These are phyloP conservation scores for Synanthedon tipuliformis DNA, from an alignment of 2,888 invertebrate species.

Conservation along the genomic window DNA sequence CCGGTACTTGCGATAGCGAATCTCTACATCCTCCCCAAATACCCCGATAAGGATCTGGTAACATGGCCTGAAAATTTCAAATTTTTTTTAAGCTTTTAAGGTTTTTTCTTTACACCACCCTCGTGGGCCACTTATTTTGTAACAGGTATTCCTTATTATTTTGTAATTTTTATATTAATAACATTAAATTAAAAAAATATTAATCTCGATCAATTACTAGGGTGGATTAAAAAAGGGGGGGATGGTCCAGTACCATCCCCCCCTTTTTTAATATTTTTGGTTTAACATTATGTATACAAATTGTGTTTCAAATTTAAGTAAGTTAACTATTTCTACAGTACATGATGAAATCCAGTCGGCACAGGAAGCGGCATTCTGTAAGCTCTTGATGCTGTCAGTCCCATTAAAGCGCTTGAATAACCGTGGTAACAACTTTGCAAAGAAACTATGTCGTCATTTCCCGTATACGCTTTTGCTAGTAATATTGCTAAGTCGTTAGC, in stretches of 20 bases:
- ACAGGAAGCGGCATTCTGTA: slow-evolving; percentile 83
- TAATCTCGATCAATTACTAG: no score
- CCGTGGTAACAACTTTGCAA: slow-evolving; percentile 94
- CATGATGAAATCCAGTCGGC: slow-evolving; percentile 82
- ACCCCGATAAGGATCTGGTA: slow-evolving; percentile 92
- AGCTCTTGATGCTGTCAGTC: slow-evolving; percentile 80
- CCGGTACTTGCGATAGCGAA: slow-evolving; percentile 80
- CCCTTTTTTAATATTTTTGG: no score
- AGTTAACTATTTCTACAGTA: slow-evolving; percentile 34
- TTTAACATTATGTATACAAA: background rate
- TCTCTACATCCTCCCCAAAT: slow-evolving; percentile 96
- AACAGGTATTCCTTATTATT: no score
- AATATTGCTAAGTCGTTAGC: slow-evolving; percentile 95
- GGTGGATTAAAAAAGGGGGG: no score
- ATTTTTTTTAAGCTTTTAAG: no score
- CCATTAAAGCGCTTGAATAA: slow-evolving; percentile 86
- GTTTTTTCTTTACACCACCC: no score
- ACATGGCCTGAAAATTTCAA: slow-evolving; percentile 75
- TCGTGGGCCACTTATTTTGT: no score
- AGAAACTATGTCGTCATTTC: slow-evolving; percentile 85
- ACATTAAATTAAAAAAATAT: no score
- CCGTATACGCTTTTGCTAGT: slow-evolving; percentile 87
- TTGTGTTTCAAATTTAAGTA: background rate
- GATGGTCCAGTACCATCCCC: no score
- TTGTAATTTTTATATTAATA: no score